These are phyloP conservation scores for Leucania comma DNA, from an alignment of 2,888 invertebrate genomes.

Conservation along the genomic window DNA sequence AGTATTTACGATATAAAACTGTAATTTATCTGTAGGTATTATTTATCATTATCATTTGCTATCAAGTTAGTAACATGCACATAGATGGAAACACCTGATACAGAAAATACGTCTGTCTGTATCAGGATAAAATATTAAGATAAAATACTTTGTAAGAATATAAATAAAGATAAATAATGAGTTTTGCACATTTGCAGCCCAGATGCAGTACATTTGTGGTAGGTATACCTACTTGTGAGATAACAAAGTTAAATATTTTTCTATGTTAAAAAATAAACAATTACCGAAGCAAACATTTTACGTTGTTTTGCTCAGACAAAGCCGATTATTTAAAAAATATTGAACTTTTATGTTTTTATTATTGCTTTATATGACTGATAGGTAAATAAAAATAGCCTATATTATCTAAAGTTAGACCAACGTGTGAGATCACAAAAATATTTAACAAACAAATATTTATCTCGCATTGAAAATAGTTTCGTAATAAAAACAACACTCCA, in stretches of 20 bases:
- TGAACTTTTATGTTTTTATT: not conserved
- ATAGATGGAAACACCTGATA: slow-evolving; percentile 5
- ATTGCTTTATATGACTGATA: not conserved
- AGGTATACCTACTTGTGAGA: not conserved
- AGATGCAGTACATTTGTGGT: slow-evolving; percentile 10
- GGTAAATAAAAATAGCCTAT: slow-evolving; percentile 6
- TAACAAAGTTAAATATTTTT: slow-evolving; percentile 1
- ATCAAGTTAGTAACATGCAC: slow-evolving; percentile 1
- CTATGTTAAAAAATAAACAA: not conserved
- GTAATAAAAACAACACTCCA: not conserved
- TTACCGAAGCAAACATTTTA: not conserved
- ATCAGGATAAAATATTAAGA: slow-evolving; percentile 10
- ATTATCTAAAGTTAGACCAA: not conserved
- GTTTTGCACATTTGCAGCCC: slow-evolving; percentile 19
- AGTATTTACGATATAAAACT: not conserved
- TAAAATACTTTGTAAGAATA: slow-evolving; percentile 19
- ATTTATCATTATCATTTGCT: slow-evolving; percentile 1
- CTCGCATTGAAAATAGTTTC: not conserved
- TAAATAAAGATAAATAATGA: slow-evolving; percentile 31
- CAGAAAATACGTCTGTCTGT: no score
- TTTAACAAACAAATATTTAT: not conserved
- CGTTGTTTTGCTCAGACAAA: not conserved
- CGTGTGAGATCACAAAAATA: not conserved
- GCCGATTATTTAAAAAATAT: not conserved
- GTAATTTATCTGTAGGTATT: slow-evolving; percentile 4